A percentile compares a stretch with the other conserved stretches of the same genome.
phyloP scores from a whole-genome alignment of 2,888 invertebrate species.

The Lasioglossum villosulum region DNA sequence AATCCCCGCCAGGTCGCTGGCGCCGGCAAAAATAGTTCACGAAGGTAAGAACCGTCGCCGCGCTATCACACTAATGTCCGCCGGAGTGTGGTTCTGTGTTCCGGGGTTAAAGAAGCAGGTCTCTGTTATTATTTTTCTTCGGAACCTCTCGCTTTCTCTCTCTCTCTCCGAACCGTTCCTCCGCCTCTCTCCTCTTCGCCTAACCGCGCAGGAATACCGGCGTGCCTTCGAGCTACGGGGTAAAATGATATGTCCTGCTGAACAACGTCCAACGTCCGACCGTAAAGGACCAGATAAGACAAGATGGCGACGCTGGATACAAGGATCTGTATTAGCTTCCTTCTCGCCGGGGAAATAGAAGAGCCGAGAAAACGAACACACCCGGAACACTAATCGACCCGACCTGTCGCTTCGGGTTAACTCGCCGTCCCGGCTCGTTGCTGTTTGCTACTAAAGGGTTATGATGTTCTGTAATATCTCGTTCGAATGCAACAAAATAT shows the following conservation, averaged over 20 bases:
- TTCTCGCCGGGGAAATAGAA: slow-evolving; percentile 46
- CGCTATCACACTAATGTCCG: slow-evolving; percentile 64
- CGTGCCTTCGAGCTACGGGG: slow-evolving; percentile 42
- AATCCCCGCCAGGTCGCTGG: slow-evolving; percentile 38
- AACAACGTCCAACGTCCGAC: slow-evolving; percentile 59
- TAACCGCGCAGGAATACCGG: neutral
- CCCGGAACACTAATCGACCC: slow-evolving; percentile 60
- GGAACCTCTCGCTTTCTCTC: slow-evolving; percentile 34
- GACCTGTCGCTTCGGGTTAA: slow-evolving; percentile 64
- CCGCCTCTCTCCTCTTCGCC: neutral
- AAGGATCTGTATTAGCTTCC: slow-evolving; percentile 62
- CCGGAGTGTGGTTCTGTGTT: slow-evolving; percentile 64
- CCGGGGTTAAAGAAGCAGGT: slow-evolving; percentile 34
- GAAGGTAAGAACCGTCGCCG: slow-evolving; percentile 22
- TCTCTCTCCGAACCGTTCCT: neutral
- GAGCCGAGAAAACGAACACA: slow-evolving; percentile 34
- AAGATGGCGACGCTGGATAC: slow-evolving; percentile 63
- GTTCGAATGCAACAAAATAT: neutral
- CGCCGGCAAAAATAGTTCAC: slow-evolving; percentile 25
- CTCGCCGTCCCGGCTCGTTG: neutral
- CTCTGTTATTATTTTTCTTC: slow-evolving; percentile 70
- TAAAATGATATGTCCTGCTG: slow-evolving; percentile 70
- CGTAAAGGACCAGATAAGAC: slow-evolving; percentile 69
- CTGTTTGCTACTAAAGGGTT: neutral
- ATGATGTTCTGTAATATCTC: neutral